A percentile compares a stretch with the other conserved stretches of the same genome.
These are phyloP conservation scores for Dysidea cf. avara DNA, from an alignment of 37 sponge, comb jelly and placozoan species.

Conservation along the genomic window DNA sequence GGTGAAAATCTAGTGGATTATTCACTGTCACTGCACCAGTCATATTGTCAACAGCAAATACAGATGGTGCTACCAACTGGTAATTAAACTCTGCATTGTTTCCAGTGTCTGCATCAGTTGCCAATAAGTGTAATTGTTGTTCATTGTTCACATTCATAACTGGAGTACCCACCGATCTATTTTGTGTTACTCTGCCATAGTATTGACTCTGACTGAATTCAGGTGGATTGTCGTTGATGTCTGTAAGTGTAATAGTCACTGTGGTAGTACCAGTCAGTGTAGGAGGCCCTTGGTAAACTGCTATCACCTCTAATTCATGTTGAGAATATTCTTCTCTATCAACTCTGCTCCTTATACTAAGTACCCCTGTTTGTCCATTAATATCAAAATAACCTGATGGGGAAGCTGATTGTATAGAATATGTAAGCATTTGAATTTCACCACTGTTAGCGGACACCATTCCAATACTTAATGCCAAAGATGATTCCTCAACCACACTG, in stretches of 20 bases:
- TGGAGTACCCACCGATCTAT: neutral
- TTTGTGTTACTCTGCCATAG: slow-evolving; percentile 37
- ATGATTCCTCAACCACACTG: slow-evolving; percentile 41
- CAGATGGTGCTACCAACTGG: slow-evolving; percentile 4
- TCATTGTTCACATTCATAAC: too few species aligned
- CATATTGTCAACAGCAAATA: slow-evolving; percentile 27
- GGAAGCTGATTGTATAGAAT: slow-evolving; percentile 38
- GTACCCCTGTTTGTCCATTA: too few species aligned
- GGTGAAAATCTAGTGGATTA: slow-evolving; percentile 42
- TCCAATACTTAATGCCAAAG: slow-evolving; percentile 28
- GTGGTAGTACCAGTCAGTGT: neutral
- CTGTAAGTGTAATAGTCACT: slow-evolving; percentile 49
- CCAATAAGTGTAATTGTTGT: slow-evolving; percentile 7
- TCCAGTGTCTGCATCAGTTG: slow-evolving; percentile 42
- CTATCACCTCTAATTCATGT: slow-evolving; percentile 30
- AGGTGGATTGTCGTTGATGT: slow-evolving; percentile 59
- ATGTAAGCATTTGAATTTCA: slow-evolving; percentile 31
- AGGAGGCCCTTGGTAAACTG: slow-evolving; percentile 28
- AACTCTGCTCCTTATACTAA: neutral
- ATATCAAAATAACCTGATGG: neutral
- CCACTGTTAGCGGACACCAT: slow-evolving; percentile 45
- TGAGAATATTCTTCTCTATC: slow-evolving; percentile 35
- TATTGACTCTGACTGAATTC: slow-evolving; percentile 34
- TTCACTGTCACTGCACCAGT: slow-evolving; percentile 37
- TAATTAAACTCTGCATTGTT: slow-evolving; percentile 21